Percentiles rank a stretch among this genome's conserved stretches.
phyloP scores from a whole-genome alignment of 2,888 invertebrate species.

The Thymelicus lineola region DNA sequence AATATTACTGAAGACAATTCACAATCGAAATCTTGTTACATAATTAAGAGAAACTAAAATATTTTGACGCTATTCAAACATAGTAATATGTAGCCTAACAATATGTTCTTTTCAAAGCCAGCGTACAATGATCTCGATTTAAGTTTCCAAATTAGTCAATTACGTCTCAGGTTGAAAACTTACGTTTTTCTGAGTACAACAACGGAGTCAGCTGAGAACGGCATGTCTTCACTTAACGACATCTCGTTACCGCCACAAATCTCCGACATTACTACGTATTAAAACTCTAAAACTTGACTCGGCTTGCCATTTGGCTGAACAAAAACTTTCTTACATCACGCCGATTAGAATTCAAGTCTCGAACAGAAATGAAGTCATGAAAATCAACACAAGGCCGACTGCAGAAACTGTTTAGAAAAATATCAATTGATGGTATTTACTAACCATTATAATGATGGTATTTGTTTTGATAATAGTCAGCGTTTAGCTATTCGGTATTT shows the following conservation, averaged over 20 bases:
- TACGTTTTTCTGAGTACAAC: slow-evolving; percentile 60
- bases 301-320: slow-evolving; percentile 72
- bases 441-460: neutral
- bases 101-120: slow-evolving; percentile 14
- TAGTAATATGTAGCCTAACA: neutral
- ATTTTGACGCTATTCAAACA: neutral
- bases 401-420: slow-evolving; percentile 16
- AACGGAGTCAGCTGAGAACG: slow-evolving; percentile 54
- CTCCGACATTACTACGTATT: slow-evolving; percentile 81
- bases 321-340: slow-evolving; percentile 81
- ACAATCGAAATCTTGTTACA: neutral
- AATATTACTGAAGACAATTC: neutral
- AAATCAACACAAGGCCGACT: slow-evolving; percentile 48
- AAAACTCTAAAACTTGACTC: slow-evolving; percentile 81
- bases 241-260: slow-evolving; percentile 80
- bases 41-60: neutral
- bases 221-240: slow-evolving; percentile 75
- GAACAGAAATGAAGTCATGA: slow-evolving; percentile 53
- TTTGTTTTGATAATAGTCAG: too few species aligned
- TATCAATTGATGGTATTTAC: neutral
- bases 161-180: slow-evolving; percentile 46
- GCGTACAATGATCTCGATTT: slow-evolving; percentile 50
- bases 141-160: slow-evolving; percentile 58
- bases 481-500: too few species aligned
- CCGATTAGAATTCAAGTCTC: slow-evolving; percentile 79